Evolutionary conservation across 1,140 invertebrate genomes (phyloP), one percentile per base, ranked within the genome.

Genomic region (Procambarus virginalis): DNA sequence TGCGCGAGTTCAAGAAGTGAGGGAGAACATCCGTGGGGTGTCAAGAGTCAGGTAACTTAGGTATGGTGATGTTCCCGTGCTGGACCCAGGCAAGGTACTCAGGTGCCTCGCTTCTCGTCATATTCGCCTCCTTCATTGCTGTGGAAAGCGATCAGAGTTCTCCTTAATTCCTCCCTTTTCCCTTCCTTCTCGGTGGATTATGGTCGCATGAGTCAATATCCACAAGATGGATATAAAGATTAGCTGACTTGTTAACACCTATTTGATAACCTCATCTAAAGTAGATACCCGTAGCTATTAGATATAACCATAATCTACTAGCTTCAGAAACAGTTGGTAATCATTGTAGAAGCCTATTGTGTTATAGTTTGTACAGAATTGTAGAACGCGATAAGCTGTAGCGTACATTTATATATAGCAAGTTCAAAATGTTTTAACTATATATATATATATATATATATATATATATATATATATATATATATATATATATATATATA

Each of bases 401-500:
- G 46, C 17, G 5, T 78, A 46, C n/a, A 4, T 34, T 12, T 82
- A 68, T 45, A 70, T 64, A 82, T 70, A 82, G 51, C n/a, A 6
- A 70, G 64, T 17, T 70, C 2, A 70, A 70, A 70, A 34, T 17
- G 17, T 20, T 81, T 49, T 64, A 51, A 51, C 2, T 78, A 51
- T 80, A 80, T 80, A 80, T 80, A 51, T 49, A 9, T 75, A 80
- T 80, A 80, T 80, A 80, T 79, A 79, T 76, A 76, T 85, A 77
- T 77, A 17, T 85, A 85, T 85, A 51, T 73, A 85, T 85, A n/a
- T 76, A 85, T 76, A 51, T 85, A 85, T 85, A 75, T 85, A 49
- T 76, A 58, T 51, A 76, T 51, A 55, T 85, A 76, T 75, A 75
- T 76, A 58, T 86, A 86, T 86, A 86, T 84, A 86, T 86, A 76